A percentile compares a stretch with the other conserved stretches of the same genome.
These are phyloP conservation scores for Hypothenemus hampei DNA, from an alignment of 1,140 invertebrate species.

Conservation along the genomic window DNA sequence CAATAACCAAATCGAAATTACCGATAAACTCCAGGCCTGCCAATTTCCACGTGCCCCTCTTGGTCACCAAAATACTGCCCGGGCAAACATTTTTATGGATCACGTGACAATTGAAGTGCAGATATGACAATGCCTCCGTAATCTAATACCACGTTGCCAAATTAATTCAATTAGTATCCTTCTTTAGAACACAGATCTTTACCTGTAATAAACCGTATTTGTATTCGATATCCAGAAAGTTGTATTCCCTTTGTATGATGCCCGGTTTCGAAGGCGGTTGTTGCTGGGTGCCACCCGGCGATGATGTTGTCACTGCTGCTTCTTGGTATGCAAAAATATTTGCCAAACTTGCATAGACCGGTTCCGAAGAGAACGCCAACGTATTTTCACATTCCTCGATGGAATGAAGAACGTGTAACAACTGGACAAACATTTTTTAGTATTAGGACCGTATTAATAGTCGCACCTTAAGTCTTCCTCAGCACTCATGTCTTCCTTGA, in stretches of 20 bases:
- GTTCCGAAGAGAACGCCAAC: constrained; percentile 87
- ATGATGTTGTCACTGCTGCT: constrained; percentile 42
- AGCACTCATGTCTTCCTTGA: too few relatives aligned
- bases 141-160: constrained; percentile 78
- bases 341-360: constrained; percentile 78
- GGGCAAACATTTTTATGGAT: constrained; percentile 94
- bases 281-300: constrained; percentile 44
- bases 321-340: constrained; percentile 74
- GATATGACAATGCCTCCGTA: constrained; percentile 86
- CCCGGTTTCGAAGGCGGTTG: constrained; percentile 48
- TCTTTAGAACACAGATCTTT: too few relatives aligned
- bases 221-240: constrained; percentile 86
- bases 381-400: constrained; percentile 80
- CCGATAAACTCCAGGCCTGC: constrained; percentile 91
- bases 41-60: constrained; percentile 93
- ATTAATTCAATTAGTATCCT: not conserved
- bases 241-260: constrained; percentile 69
- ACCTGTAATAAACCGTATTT: constrained; percentile 92
- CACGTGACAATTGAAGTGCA: constrained; percentile 79
- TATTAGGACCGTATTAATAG: too few relatives aligned
- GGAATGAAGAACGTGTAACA: constrained; percentile 65
- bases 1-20: constrained; percentile 39
- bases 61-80: constrained; percentile 88
- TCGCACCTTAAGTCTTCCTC: too few relatives aligned
- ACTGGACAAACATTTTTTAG: constrained; percentile 45